Conservation (phyloP, 2,797 vertebrate species). For the Psittacula echo region DNA sequence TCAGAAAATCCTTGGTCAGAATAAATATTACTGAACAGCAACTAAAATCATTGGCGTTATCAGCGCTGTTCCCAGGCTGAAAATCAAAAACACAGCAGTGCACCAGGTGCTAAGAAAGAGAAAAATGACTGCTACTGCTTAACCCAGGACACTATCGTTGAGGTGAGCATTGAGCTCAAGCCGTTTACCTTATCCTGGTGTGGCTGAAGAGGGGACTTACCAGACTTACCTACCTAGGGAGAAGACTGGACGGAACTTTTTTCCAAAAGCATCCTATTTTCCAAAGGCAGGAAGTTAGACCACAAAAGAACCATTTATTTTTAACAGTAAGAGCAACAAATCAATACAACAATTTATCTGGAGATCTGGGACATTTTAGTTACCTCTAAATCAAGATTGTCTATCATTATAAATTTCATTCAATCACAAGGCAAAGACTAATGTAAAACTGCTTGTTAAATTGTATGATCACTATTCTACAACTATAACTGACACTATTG, state of each 20-base stretch:
- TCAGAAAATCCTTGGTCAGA: too few species aligned
- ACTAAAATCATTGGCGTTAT: too few species aligned
- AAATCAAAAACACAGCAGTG: too few species aligned
- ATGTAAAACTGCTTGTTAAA: background rate
- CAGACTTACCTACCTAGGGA: background rate
- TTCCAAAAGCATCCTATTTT: background rate
- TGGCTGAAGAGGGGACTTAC: background rate
- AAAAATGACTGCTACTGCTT: too few species aligned
- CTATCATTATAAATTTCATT: background rate
- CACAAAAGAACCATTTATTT: background rate
- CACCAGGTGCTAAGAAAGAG: too few species aligned
- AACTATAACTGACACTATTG: background rate
- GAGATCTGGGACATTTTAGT: background rate
- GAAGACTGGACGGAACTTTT: background rate
- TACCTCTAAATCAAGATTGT: background rate
- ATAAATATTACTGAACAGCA: too few species aligned
- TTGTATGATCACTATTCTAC: fast-evolving
- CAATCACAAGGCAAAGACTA: background rate
- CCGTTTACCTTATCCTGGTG: background rate
- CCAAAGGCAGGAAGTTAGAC: background rate
- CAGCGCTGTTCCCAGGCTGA: too few species aligned
- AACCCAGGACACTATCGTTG: background rate
- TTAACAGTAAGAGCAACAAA: background rate
- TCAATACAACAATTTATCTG: background rate
- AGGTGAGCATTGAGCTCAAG: background rate